Percentiles rank a stretch among this genome's conserved stretches.
phyloP scores from a whole-genome alignment of 2,113 vertebrate genomes.

The Montifringilla adamsi region DNA sequence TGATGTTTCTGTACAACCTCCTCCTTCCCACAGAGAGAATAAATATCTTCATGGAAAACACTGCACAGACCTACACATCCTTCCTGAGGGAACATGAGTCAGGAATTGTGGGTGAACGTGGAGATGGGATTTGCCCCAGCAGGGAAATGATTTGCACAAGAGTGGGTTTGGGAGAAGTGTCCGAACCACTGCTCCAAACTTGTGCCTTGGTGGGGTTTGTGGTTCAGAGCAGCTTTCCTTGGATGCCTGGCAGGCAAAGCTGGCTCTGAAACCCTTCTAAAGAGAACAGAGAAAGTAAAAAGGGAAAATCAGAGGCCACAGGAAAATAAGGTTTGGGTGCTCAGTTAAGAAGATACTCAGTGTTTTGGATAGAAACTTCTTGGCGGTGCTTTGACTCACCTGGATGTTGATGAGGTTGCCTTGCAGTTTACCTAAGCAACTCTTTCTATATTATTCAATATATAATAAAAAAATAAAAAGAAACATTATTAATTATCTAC shows the following conservation, averaged over 20 bases:
- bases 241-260: not conserved
- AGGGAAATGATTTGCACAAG: not conserved
- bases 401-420: not conserved
- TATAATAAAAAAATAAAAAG: not conserved
- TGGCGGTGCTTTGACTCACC: not conserved
- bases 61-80: not conserved
- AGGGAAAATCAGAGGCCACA: not conserved
- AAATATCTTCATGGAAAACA: not conserved
- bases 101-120: fast-evolving
- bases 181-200: fast-evolving
- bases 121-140: not conserved
- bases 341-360: not conserved
- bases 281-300: not conserved
- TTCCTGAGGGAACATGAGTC: fast-evolving
- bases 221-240: not conserved
- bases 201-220: not conserved
- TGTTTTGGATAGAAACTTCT: not conserved
- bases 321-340: not conserved
- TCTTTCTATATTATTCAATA: not conserved
- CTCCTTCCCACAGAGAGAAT: not conserved
- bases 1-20: not conserved
- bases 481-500: not conserved
- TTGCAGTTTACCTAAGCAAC: not conserved
- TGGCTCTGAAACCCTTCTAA: not conserved
- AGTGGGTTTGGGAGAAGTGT: not conserved